phyloP scores from a whole-genome alignment of 2,113 vertebrate species.

The Aegithalos caudatus region DNA sequence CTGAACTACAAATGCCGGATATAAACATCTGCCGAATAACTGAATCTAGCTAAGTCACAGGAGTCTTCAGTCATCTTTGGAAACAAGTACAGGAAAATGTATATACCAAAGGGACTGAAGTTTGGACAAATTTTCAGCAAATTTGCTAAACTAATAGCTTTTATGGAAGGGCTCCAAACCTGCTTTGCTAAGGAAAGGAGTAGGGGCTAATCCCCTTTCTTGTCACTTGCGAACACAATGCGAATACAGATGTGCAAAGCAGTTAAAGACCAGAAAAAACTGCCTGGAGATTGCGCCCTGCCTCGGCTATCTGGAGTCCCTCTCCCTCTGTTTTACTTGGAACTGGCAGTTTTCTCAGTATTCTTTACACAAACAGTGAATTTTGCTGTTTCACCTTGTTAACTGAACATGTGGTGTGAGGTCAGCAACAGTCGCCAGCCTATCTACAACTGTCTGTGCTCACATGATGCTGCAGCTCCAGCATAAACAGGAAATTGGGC shows the following conservation, averaged over 20 bases:
- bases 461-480: constrained; percentile 62
- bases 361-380: constrained; percentile 19
- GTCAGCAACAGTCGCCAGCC: constrained; percentile 62
- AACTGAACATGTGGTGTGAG: constrained; percentile 49
- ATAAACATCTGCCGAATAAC: neutral
- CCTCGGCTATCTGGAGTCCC: neutral
- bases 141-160: constrained; percentile 60
- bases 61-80: neutral
- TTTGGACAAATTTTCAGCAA: constrained; percentile 39
- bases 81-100: neutral
- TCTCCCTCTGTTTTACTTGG: constrained; percentile 43
- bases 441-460: constrained; percentile 68
- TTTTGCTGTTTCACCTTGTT: constrained; percentile 64
- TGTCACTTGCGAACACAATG: neutral
- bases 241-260: constrained; percentile 59
- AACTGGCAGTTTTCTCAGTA: constrained; percentile 45
- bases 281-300: neutral
- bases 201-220: neutral
- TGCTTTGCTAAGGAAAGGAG: neutral
- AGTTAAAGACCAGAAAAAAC: constrained; percentile 46
- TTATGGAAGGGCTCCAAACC: constrained; percentile 64
- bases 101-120: constrained; percentile 11
- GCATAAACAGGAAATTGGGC: constrained; percentile 76
- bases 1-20: neutral
- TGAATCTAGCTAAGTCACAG: neutral